Percentiles rank a stretch among this genome's conserved stretches.
Conservation (phyloP, 2,797 vertebrate species). For the Passerculus sandwichensis region DNA sequence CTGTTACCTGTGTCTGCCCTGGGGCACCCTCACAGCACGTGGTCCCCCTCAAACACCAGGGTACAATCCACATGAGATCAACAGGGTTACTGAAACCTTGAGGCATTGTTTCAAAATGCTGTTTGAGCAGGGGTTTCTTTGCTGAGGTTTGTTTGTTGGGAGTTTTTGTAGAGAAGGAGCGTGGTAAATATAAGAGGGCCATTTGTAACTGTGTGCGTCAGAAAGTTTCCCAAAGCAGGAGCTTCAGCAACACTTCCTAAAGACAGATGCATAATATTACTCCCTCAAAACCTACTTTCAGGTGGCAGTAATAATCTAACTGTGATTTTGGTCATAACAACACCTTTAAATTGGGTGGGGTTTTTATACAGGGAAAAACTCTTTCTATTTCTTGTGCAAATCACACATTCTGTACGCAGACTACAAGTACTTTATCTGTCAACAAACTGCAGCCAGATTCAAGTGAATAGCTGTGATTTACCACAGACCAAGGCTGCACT, state of each 20-base stretch:
- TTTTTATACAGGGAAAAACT: not conserved
- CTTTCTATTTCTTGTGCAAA: not conserved
- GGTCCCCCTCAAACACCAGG: not conserved
- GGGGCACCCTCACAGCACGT: not conserved
- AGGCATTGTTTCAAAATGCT: not conserved
- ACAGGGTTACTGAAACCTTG: not conserved
- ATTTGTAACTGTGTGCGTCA: fast-evolving
- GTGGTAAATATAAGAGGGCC: not conserved
- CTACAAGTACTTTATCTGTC: not conserved
- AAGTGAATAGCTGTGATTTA: not conserved
- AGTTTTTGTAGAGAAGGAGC: not conserved
- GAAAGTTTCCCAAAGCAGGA: not conserved
- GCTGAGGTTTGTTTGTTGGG: not conserved
- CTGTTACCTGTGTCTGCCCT: not conserved
- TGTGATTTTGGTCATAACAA: not conserved
- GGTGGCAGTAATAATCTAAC: not conserved
- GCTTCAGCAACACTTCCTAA: not conserved
- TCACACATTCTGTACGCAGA: not conserved
- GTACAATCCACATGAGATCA: not conserved
- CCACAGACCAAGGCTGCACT: not conserved
- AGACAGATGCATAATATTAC: not conserved
- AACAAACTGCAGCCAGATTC: not conserved
- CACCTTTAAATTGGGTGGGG: not conserved
- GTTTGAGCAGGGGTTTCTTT: not conserved
- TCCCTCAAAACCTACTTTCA: not conserved